Evolutionary conservation across 1,140 invertebrate genomes (phyloP).

Genomic region (Marisa cornuarietis): DNA sequence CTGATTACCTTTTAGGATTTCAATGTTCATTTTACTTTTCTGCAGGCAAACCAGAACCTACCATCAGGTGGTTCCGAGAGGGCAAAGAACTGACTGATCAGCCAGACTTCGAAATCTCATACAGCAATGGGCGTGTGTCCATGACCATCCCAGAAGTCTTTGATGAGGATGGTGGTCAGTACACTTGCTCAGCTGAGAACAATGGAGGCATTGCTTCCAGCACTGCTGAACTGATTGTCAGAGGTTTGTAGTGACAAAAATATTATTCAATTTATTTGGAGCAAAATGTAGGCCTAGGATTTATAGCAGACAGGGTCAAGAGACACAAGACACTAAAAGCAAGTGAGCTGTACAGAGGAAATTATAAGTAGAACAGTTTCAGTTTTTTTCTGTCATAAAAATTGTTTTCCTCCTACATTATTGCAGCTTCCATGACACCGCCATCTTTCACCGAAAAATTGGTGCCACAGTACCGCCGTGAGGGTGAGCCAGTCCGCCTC

Average conservation of each 20-base stretch:
- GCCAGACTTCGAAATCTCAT: conserved; percentile 62
- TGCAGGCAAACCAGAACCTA: conserved; percentile 89
- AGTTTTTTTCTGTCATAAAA: not conserved
- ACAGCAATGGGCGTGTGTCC: conserved; percentile 54
- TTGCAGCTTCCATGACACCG: conserved; percentile 66
- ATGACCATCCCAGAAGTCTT: conserved; percentile 72
- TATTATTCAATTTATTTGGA: not conserved
- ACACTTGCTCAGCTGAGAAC: conserved; percentile 92
- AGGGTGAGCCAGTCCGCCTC: conserved; percentile 66
- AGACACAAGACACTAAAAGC: no score
- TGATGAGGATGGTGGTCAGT: conserved; percentile 91
- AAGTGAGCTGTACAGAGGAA: no score
- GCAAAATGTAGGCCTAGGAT: not conserved
- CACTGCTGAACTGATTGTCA: conserved; percentile 62
- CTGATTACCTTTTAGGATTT: no score
- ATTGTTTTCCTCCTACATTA: conserved; percentile 25
- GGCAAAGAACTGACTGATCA: conserved; percentile 73
- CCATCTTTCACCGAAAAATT: conserved; percentile 67
- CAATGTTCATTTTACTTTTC: conserved; percentile 10
- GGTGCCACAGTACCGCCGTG: conserved; percentile 59
- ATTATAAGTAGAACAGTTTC: no score
- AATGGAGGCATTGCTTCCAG: conserved; percentile 81
- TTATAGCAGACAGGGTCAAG: no score
- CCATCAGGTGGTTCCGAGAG: conserved; percentile 97
- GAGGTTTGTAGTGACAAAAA: conserved; percentile 68